Base-by-base conservation (phyloP, 64 coral and sea anemone genomes). In the Actinia tenebrosa region DNA sequence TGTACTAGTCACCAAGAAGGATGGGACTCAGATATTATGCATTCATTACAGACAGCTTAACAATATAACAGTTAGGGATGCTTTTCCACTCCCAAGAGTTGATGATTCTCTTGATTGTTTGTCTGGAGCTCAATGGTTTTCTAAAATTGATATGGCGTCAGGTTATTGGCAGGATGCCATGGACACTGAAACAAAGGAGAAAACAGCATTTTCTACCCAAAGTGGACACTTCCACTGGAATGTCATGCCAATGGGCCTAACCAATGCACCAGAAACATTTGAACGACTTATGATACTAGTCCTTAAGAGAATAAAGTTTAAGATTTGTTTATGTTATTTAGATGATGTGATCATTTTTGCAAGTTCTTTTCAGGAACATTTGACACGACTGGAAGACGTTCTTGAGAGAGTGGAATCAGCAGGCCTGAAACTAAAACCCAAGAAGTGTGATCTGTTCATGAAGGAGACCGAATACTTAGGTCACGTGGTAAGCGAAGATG, bases 161-260 rank as follows among this genome's bases (percentile, higher is more conserved):
- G 89, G 89, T 6, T 86, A 90, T 60, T 85, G 89, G 89, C 83
- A 90, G 47, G 89, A 86, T 27, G 89, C 79, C 18, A 72, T 85
- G 66, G 64, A 42, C 52, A n/a, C 83, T 30, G 60, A 90, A 18
- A 82, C 84, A 53, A 26, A 59, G 17, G 89, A 90, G 27, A 90
- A 86, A 53, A 77, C 89, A 42, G 53, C 66, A 19, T 90, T 90
- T 45, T 72, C 63, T 17, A 55, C 82, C 45, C 9, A 60, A 9
- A 75, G 60, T 44, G 88, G 69, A 53, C 62, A 77, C 5, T 84
- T 59, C 42, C 80, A 78, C 52, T 89, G 44, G 14, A 84, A 46
- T 45, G 83, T 86, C 9, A 86, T 90, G 83, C 60, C 82, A 14
- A 85, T 90, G 11, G 83, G 89, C 47, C 56, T 79, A 22, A 55